phyloP scores from a whole-genome alignment of 2,797 vertebrate genomes.

The Coendou prehensilis region DNA sequence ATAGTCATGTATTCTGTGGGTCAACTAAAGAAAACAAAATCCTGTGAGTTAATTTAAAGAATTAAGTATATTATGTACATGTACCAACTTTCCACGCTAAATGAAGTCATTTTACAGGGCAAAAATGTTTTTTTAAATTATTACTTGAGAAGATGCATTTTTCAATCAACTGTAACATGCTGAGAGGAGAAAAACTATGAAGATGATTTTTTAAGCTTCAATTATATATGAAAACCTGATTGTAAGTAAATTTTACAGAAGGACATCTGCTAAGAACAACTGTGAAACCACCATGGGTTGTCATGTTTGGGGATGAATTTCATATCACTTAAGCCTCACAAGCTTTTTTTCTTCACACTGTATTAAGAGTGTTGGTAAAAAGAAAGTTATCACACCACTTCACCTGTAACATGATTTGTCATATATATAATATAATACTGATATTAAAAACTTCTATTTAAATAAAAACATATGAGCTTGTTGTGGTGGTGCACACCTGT shows the following conservation, averaged over 20 bases:
- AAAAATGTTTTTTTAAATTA: neutral
- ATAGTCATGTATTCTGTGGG: neutral
- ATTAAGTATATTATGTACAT: neutral
- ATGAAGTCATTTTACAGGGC: neutral
- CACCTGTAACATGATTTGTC: slow-evolving; percentile 12
- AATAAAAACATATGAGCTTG: neutral
- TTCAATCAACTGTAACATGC: slow-evolving; percentile 52
- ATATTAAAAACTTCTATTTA: neutral
- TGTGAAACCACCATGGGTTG: slow-evolving; percentile 38
- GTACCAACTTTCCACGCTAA: neutral
- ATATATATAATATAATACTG: neutral
- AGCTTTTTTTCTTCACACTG: slow-evolving; percentile 68
- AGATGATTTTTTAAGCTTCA: neutral
- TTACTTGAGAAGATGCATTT: slow-evolving; percentile 27
- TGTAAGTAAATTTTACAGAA: slow-evolving; percentile 63
- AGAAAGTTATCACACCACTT: neutral
- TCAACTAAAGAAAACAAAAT: neutral
- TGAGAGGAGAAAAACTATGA: slow-evolving; percentile 14
- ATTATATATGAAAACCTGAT: slow-evolving; percentile 62
- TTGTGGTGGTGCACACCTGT: too few species aligned
- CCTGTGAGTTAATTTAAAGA: neutral
- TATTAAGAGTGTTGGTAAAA: slow-evolving; percentile 52
- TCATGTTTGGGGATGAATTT: slow-evolving; percentile 29
- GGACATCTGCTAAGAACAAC: slow-evolving; percentile 72
- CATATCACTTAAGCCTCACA: slow-evolving; percentile 30